phyloP scores from a whole-genome alignment of 2,113 vertebrate genomes.

The zebrafish (Danio rerio) region DNA sequence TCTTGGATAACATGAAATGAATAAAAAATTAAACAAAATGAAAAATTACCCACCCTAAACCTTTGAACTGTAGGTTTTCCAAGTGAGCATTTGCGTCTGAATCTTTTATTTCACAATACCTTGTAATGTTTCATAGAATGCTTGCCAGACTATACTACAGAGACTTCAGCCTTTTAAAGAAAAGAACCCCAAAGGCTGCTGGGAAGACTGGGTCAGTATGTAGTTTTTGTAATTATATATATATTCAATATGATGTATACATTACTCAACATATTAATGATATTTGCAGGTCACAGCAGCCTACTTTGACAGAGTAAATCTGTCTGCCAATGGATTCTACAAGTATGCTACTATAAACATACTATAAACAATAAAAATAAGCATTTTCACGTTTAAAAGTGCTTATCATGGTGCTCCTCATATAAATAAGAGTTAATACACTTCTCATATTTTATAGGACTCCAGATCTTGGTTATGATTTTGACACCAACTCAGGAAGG shows the following conservation, averaged over 20 bases:
- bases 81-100: not conserved
- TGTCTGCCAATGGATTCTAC: constrained; percentile 92
- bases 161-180: constrained; percentile 85
- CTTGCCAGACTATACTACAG: constrained; percentile 83
- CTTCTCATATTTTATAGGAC: constrained; percentile 73
- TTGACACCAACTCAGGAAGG: constrained; percentile 85
- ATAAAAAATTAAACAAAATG: no score
- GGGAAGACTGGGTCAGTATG: constrained; percentile 90
- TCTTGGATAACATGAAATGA: no score
- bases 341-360: constrained; percentile 77
- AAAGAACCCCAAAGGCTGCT: constrained; percentile 83
- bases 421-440: not conserved
- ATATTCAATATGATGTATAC: not conserved
- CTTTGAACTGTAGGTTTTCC: no score
- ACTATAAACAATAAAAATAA: not conserved
- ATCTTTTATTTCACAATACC: not conserved
- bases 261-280: not conserved
- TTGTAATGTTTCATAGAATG: constrained; percentile 71
- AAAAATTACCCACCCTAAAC: no score
- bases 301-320: constrained; percentile 83
- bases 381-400: not conserved
- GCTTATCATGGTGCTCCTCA: not conserved
- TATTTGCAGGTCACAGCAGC: constrained; percentile 83
- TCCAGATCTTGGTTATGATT: constrained; percentile 86
- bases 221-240: not conserved